Conservation (phyloP, 2,888 invertebrate genomes). For the Germaria angustata region DNA sequence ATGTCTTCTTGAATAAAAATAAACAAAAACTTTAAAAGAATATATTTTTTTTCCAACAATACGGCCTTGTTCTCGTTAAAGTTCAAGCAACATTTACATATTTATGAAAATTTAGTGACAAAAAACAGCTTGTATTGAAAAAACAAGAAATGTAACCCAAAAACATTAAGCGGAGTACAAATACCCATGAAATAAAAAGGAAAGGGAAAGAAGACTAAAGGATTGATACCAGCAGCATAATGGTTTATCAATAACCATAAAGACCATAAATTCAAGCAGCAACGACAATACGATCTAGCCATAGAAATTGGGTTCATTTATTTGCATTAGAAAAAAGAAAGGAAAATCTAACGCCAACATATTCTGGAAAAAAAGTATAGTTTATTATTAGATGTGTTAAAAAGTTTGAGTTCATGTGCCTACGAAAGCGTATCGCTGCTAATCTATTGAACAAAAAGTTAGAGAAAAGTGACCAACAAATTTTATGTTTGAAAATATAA, state of each 20-base stretch:
- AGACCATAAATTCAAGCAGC: neutral
- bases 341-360: neutral
- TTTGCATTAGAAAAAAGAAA: neutral
- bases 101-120: constrained; percentile 37
- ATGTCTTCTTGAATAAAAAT: constrained; percentile 44
- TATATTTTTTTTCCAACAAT: constrained; percentile 16
- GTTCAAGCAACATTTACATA: constrained; percentile 45
- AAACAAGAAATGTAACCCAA: constrained; percentile 30
- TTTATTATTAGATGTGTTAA: neutral
- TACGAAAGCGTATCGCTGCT: too few relatives aligned
- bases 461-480: too few relatives aligned
- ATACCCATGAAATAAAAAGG: neutral
- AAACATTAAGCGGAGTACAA: constrained; percentile 4
- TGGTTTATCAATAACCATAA: constrained; percentile 51
- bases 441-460: too few relatives aligned
- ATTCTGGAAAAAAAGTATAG: neutral
- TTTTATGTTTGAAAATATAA: too few relatives aligned
- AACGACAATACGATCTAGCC: neutral
- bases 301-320: neutral
- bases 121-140: neutral
- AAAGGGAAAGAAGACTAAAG: neutral
- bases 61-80: constrained; percentile 4
- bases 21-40: too few relatives aligned
- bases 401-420: too few relatives aligned
- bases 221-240: constrained; percentile 9